Evolutionary conservation across 2,113 vertebrate genomes (phyloP), one percentile per base, ranked within the genome.

Genomic region (Lethenteron reissneri): DNA sequence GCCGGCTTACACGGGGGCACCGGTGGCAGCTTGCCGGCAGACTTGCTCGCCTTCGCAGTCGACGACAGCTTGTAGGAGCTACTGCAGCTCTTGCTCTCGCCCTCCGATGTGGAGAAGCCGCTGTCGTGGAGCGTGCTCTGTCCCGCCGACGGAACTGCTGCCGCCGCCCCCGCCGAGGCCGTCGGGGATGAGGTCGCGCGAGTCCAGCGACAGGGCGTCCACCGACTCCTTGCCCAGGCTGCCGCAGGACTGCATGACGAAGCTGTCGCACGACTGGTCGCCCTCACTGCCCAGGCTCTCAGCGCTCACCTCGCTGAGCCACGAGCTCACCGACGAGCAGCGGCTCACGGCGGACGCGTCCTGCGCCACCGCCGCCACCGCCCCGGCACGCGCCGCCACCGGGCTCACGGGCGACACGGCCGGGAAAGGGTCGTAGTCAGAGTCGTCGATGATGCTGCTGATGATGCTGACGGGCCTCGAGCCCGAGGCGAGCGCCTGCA

Each of bases 401-500:
- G 25, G n/a, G 85, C 84, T 70, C 80, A 21, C 80, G 77, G 11
- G 79, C 79, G 41, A 41, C 41, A 41, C 41, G 41, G 41, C 41
- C 41, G 6, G 75, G 56, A 74, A 75, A 9, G 83, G 76, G 76
- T 81, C 80, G 78, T 82, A 78, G 72, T 85, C 83, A n/a, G 84
- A 82, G 73, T 88, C 87, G 74, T 88, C 87, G 70, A 82, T 87
- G 74, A 88, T 76, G 77, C 90, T 97, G 74, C 84, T 92, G 73
- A 99, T 99, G 74, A 97, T 99, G 78, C 94, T 86, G 77, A 87
- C 81, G 1, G 85, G 86, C 70, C 86, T 81, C 70, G 89, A 86
- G 58, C 85, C 85, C 0, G 86, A 87, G 60, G 86, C 81, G 71
- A 88, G 74, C 60, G 84, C 87, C 74, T 85, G 84, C 72, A 86